Conservation (phyloP, 2,888 invertebrate species). For the Tribolium freemani region DNA sequence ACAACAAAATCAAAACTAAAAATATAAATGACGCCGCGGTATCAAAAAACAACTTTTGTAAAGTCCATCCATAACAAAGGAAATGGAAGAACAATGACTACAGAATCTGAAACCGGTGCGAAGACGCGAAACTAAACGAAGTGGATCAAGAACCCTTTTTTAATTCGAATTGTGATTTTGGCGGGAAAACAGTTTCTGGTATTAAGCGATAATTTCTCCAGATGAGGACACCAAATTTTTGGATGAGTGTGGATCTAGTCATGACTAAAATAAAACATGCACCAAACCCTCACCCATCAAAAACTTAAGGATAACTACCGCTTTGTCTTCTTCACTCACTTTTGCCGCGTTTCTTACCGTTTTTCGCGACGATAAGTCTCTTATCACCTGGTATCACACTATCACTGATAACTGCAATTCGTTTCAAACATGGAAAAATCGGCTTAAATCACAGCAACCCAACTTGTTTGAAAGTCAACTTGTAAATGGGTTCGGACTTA, state of each 20-base stretch:
- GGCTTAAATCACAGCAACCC: constrained; percentile 19
- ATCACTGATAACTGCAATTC: neutral
- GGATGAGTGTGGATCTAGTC: constrained; percentile 88
- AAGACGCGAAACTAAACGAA: neutral
- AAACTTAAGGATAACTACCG: constrained; percentile 61
- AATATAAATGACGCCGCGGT: constrained; percentile 1
- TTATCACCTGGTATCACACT: neutral
- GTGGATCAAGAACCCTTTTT: too few species aligned
- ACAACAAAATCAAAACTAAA: constrained; percentile 1
- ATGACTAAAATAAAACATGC: constrained; percentile 76
- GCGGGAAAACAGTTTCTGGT: constrained; percentile 25
- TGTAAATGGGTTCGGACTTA: constrained; percentile 52
- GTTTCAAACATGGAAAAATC: neutral
- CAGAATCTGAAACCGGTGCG: neutral
- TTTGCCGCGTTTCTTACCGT: neutral
- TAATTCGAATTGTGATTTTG: neutral
- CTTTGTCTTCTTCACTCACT: neutral
- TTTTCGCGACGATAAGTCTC: neutral
- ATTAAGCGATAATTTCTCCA: neutral
- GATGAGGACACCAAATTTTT: constrained; percentile 68
- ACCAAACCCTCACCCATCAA: constrained; percentile 84
- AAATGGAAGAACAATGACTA: constrained; percentile 17
- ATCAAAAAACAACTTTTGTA: neutral
- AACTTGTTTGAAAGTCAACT: constrained; percentile 26
- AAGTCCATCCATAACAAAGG: constrained; percentile 3